Evolutionary conservation across 2,797 vertebrate species (phyloP).

Genomic region (Etheostoma perlongum): DNA sequence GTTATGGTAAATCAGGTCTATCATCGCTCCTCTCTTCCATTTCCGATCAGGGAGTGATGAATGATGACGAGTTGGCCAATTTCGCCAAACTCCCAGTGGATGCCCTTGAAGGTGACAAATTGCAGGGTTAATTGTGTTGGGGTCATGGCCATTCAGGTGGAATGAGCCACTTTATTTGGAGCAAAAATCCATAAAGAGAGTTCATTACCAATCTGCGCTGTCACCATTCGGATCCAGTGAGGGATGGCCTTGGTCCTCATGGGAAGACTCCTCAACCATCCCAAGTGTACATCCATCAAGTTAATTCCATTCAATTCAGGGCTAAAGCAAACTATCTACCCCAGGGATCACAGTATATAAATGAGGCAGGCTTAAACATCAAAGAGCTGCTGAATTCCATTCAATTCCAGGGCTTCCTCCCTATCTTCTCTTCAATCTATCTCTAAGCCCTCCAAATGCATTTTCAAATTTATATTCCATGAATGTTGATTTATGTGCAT

Average conservation of each 20-base stretch:
- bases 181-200: constrained; percentile 78
- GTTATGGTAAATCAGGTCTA: constrained; percentile 49
- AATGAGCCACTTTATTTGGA: constrained; percentile 77
- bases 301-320: constrained; percentile 42
- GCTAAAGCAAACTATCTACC: constrained; percentile 22
- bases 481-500: no score
- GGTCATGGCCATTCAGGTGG: constrained; percentile 69
- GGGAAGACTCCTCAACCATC: constrained; percentile 47
- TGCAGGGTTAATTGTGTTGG: constrained; percentile 72
- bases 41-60: constrained; percentile 59
- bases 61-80: constrained; percentile 73
- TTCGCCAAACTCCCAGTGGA: constrained; percentile 70
- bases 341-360: constrained; percentile 56
- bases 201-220: constrained; percentile 66
- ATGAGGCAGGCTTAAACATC: constrained; percentile 32
- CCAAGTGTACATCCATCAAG: constrained; percentile 42
- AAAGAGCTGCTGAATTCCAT: constrained; percentile 38
- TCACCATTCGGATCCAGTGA: constrained; percentile 54
- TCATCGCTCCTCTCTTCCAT: constrained; percentile 58
- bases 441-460: background rate
- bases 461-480: constrained; percentile 43
- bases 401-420: no score
- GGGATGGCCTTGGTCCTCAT: constrained; percentile 51
- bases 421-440: constrained; percentile 31
- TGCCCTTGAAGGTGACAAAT: constrained; percentile 78